Evolutionary conservation across 2,888 invertebrate genomes (phyloP).

Genomic region (Xiphydria camelus): DNA sequence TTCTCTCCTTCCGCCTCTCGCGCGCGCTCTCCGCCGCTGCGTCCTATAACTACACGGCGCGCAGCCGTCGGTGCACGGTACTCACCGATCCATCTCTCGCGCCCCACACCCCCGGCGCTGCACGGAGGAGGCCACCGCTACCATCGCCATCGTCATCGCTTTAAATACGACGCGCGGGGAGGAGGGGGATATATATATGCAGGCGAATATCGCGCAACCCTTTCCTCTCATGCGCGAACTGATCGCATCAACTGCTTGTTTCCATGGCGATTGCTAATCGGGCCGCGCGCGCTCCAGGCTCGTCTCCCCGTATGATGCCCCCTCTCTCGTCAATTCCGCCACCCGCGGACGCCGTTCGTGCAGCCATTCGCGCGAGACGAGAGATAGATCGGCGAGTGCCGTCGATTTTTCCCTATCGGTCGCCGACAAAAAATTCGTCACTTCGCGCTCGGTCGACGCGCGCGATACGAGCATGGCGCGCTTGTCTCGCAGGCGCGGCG

Average conservation of each 20-base stretch:
- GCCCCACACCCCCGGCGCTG: slow-evolving; percentile 11
- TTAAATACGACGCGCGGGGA: slow-evolving; percentile 32
- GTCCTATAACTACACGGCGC: slow-evolving; percentile 15
- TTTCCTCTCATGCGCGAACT: slow-evolving; percentile 53
- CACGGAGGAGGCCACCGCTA: background rate
- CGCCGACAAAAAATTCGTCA: background rate
- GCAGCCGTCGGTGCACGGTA: slow-evolving; percentile 27
- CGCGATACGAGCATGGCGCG: too few species aligned
- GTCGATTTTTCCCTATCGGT: slow-evolving; percentile 15
- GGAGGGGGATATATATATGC: slow-evolving; percentile 11
- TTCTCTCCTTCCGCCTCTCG: slow-evolving; percentile 7
- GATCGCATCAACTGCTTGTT: slow-evolving; percentile 65
- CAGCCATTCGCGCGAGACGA: too few species aligned
- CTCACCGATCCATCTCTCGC: slow-evolving; percentile 14
- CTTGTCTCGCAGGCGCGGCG: too few species aligned
- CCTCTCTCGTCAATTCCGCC: slow-evolving; percentile 34
- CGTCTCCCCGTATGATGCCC: slow-evolving; percentile 31
- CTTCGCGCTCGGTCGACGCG: background rate
- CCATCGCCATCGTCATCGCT: slow-evolving; percentile 18
- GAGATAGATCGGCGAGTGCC: background rate
- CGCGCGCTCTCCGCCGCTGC: slow-evolving; percentile 16
- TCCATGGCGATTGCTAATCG: slow-evolving; percentile 66
- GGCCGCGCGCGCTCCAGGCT: slow-evolving; percentile 56
- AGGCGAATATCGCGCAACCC: slow-evolving; percentile 35
- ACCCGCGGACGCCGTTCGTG: too few species aligned